Evolutionary conservation across 1,140 invertebrate genomes (phyloP).

Genomic region (Caenorhabditis brenneri): DNA sequence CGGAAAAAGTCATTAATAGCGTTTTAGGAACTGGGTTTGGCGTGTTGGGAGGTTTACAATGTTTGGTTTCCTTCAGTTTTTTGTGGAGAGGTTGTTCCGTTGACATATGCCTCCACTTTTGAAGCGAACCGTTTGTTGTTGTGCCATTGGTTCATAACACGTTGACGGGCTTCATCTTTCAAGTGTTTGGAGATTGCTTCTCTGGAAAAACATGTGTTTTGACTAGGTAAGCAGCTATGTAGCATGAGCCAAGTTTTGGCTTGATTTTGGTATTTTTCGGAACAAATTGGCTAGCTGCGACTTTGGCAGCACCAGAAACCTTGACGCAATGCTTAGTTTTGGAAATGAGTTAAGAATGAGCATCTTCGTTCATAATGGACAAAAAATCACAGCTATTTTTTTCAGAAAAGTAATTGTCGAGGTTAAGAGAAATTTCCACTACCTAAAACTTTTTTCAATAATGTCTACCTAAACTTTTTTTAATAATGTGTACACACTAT

Average conservation of each 20-base stretch:
- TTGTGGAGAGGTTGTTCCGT: not conserved
- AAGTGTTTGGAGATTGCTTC: constrained; percentile 43
- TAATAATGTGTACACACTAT: no score
- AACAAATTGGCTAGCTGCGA: no score
- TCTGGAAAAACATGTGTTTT: not conserved
- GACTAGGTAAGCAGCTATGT: no score
- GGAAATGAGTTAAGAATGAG: no score
- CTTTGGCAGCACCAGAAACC: no score
- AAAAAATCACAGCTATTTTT: no score
- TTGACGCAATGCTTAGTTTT: no score
- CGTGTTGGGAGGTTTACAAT: not conserved
- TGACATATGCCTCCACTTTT: constrained; percentile 31
- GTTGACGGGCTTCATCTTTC: constrained; percentile 48
- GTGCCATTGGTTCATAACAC: constrained; percentile 48
- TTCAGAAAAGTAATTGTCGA: no score
- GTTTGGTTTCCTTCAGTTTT: not conserved
- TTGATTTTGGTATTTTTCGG: not conserved
- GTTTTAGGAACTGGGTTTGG: not conserved
- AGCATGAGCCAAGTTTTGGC: not conserved
- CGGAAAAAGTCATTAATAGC: not conserved
- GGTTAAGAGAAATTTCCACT: no score
- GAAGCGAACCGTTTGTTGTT: constrained; percentile 28
- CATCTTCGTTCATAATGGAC: no score
- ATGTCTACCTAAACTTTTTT: no score
- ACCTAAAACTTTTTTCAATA: no score